These are phyloP conservation scores for Squalus acanthias DNA, from an alignment of 2,797 vertebrate species.

Conservation along the genomic window DNA sequence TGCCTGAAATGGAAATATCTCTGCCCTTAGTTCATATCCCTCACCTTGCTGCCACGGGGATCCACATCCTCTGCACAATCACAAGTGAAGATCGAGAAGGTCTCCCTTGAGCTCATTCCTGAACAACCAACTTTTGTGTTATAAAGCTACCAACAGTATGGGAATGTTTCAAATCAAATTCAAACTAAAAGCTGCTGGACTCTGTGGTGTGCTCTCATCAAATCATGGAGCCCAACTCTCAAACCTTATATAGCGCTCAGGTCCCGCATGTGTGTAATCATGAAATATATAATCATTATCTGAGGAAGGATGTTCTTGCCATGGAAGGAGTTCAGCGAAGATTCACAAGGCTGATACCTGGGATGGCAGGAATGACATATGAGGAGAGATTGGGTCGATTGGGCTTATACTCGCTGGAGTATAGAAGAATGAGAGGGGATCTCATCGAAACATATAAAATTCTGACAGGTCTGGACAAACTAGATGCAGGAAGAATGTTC, in stretches of 20 bases:
- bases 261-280: background rate
- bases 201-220: background rate
- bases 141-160: background rate
- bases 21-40: background rate
- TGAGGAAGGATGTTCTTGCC: too few species aligned
- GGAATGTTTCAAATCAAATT: background rate
- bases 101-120: background rate
- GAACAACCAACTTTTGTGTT: background rate
- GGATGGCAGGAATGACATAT: too few species aligned
- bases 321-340: too few species aligned
- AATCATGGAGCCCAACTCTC: background rate
- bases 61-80: background rate
- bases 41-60: background rate
- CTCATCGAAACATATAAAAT: too few species aligned
- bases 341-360: too few species aligned
- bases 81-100: background rate
- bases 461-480: too few species aligned
- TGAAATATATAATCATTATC: background rate
- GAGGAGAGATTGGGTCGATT: too few species aligned
- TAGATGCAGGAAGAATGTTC: too few species aligned
- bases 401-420: too few species aligned
- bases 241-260: background rate
- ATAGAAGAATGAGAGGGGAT: too few species aligned
- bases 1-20: background rate
- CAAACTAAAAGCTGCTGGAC: background rate